Conservation (phyloP, 2,797 vertebrate genomes). For the Enteromius trimaculatus region DNA sequence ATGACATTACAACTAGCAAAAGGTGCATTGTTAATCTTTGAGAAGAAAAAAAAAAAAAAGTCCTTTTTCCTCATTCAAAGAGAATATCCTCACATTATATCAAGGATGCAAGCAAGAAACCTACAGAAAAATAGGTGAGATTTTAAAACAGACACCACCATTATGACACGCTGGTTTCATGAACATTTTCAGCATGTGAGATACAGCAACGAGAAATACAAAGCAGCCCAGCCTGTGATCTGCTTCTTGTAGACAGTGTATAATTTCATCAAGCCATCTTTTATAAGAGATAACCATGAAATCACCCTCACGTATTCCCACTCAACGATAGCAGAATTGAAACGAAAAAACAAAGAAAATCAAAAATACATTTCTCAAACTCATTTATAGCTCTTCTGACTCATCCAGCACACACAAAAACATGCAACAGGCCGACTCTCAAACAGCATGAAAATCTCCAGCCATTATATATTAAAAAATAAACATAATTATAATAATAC, state of each 20-base stretch:
- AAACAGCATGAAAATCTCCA: slow-evolving; percentile 21
- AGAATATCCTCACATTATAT: background rate
- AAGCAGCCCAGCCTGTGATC: slow-evolving; percentile 33
- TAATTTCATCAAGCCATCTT: slow-evolving; percentile 22
- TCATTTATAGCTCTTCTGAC: slow-evolving; percentile 29
- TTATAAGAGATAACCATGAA: slow-evolving; percentile 30
- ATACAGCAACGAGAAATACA: slow-evolving; percentile 30
- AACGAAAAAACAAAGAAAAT: slow-evolving; percentile 31
- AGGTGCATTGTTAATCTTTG: slow-evolving; percentile 40
- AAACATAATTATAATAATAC: slow-evolving; percentile 3
- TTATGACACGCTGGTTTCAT: background rate
- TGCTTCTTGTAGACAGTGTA: slow-evolving; percentile 35
- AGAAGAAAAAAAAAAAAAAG: slow-evolving; percentile 5
- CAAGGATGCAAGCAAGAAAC: slow-evolving; percentile 13
- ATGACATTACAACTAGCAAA: slow-evolving; percentile 23
- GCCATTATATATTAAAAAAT: slow-evolving; percentile 38
- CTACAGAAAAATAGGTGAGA: slow-evolving; percentile 4
- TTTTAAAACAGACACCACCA: slow-evolving; percentile 16
- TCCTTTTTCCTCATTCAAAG: slow-evolving; percentile 22
- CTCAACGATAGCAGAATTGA: slow-evolving; percentile 2
- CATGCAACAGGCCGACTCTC: slow-evolving; percentile 35
- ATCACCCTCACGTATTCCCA: slow-evolving; percentile 1
- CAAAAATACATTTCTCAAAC: slow-evolving; percentile 1
- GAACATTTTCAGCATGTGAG: slow-evolving; percentile 28
- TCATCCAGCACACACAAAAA: slow-evolving; percentile 36